Base-by-base conservation (phyloP, 1,140 invertebrate genomes). In the Euura saliciscinereae region DNA sequence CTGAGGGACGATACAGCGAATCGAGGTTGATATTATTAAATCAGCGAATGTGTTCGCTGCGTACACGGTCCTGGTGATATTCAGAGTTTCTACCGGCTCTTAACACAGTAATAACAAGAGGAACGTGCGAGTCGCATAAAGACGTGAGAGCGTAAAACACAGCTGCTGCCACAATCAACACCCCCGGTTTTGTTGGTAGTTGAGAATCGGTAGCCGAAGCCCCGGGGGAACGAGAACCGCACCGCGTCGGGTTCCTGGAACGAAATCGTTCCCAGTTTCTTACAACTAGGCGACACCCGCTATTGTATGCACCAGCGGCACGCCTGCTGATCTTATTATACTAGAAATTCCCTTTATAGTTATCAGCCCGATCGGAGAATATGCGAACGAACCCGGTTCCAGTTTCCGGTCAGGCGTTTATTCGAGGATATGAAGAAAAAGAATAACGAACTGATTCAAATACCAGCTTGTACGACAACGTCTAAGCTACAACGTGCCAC, bases 161-260 rank as follows among this genome's bases (percentile, higher is more conserved):
- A 83, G 80, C 80, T 79, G 79, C 78, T 78, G 78, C 77, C 75
- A 79, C 81, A 83, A 83, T 83, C 82, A 83, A 83, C 82, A 81
- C 3, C 51, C 51, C 8, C 51, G 8, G 3, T n/a, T 59, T 6
- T n/a, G 13, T n/a, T 6, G 6, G 51, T 59, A 59, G 28, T 28
- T 28, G 28, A 28, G 28, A 28, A 28, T 59, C 51, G 51, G 10
- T n/a, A 59, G 8, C 51, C 51, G 51, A n/a, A 59, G 51, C 51
- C 51, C 77, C 78, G 65, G 73, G 76, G 75, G 77, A 70, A 4
- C 43, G 69, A 70, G 69, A 70, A 46, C 5, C 43, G 69, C 65
- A 65, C 28, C 43, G 51, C 13, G 10, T n/a, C 51, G 8, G 8
- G 51, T 59, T 59, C 51, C 51, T 59, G 51, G 51, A 59, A 59